Percentiles rank a stretch among this genome's conserved stretches.
phyloP scores from a whole-genome alignment of 2,888 invertebrate species.

The Acrocera orbiculus region DNA sequence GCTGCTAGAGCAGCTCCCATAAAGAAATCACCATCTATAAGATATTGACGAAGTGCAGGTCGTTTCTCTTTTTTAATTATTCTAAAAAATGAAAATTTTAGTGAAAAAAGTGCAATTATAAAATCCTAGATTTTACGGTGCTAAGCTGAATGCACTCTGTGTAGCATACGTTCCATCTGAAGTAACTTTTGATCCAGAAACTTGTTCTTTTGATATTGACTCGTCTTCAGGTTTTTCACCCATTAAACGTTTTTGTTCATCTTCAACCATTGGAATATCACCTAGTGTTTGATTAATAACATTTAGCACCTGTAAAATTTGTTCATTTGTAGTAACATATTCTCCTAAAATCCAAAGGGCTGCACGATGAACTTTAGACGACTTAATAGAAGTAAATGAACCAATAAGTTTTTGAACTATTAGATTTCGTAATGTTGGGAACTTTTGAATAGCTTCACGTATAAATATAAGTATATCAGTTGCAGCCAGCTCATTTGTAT shows the following conservation, averaged over 20 bases:
- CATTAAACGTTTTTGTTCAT: conserved; percentile 51
- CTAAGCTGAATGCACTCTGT: conserved; percentile 87
- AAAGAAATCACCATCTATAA: conserved; percentile 92
- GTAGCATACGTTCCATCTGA: conserved; percentile 99
- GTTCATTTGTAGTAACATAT: conserved; percentile 63
- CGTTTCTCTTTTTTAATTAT: conserved; percentile 47
- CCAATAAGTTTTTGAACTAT: conserved; percentile 64
- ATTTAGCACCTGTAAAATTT: conserved; percentile 64
- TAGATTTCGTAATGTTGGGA: conserved; percentile 58
- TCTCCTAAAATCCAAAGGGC: conserved; percentile 97
- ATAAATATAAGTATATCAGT: conserved; percentile 89
- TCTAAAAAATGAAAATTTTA: conserved; percentile 20
- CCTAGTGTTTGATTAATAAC: conserved; percentile 59
- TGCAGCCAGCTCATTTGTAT: conserved; percentile 78
- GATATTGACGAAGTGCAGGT: conserved; percentile 68
- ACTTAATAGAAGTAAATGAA: conserved; percentile 69
- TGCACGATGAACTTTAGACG: conserved; percentile 81
- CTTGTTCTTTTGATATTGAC: conserved; percentile 36
- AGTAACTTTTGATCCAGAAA: conserved; percentile 40
- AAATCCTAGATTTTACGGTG: too few relatives aligned
- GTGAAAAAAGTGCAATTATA: too few relatives aligned
- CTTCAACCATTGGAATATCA: conserved; percentile 44
- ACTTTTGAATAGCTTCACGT: conserved; percentile 88
- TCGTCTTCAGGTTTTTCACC: conserved; percentile 45
- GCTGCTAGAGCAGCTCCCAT: conserved; percentile 84